Percentiles rank a stretch among this genome's conserved stretches.
These are phyloP conservation scores for Pomatorhinus ruficollis DNA, from an alignment of 2,113 vertebrate species.

Conservation along the genomic window DNA sequence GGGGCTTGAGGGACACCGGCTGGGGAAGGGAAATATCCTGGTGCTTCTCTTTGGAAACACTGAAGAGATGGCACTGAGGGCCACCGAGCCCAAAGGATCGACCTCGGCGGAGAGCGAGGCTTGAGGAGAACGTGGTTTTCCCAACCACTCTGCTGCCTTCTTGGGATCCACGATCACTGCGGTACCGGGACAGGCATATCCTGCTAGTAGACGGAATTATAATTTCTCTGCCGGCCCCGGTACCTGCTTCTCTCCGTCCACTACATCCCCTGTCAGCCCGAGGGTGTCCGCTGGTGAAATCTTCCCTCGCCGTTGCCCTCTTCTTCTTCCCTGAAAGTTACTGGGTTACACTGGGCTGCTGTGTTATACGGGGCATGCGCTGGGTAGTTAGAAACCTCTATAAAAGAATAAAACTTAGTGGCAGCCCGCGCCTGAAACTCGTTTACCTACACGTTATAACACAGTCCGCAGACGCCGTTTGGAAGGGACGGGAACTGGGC, in stretches of 20 bases:
- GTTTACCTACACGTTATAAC: slow-evolving; percentile 4
- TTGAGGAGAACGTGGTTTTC: background rate
- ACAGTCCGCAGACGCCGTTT: background rate
- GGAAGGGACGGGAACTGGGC: background rate
- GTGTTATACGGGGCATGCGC: background rate
- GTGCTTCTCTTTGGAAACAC: background rate
- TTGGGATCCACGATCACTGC: background rate
- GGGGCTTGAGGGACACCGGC: background rate
- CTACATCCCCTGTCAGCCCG: background rate
- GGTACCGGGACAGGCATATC: too few species aligned
- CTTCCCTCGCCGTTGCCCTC: background rate
- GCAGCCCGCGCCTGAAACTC: slow-evolving; percentile 15
- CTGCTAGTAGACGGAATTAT: background rate
- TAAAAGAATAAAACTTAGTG: slow-evolving; percentile 35
- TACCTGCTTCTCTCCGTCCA: background rate
- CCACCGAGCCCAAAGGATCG: background rate
- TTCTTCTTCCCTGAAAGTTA: background rate
- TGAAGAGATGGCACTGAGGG: background rate
- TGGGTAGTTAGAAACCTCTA: background rate
- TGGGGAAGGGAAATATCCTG: background rate
- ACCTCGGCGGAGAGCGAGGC: rapidly evolving
- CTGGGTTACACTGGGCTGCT: background rate
- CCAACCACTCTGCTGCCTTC: background rate
- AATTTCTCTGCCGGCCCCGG: background rate
- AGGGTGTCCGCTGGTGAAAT: background rate